Evolutionary conservation across 2,797 vertebrate genomes (phyloP).

Genomic region (Pangasius djambal): DNA sequence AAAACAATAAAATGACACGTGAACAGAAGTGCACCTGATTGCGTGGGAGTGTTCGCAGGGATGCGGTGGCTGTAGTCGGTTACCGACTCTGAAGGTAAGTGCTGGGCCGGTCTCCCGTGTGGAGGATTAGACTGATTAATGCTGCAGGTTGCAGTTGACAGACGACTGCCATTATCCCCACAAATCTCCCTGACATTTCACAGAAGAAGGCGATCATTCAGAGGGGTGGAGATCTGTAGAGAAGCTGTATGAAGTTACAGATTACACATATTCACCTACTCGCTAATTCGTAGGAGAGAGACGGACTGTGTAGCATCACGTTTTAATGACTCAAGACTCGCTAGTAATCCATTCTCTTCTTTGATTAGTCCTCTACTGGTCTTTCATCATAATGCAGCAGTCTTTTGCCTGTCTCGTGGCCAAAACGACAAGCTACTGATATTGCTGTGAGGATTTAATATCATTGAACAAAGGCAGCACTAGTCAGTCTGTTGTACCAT

Average conservation of each 20-base stretch:
- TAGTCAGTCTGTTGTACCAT: constrained; percentile 61
- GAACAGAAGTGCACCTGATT: constrained; percentile 23
- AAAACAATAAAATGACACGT: constrained; percentile 16
- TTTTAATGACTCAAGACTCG: constrained; percentile 58
- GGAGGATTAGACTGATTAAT: constrained; percentile 76
- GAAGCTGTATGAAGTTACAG: constrained; percentile 69
- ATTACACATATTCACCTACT: constrained; percentile 14
- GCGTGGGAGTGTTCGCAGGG: background rate
- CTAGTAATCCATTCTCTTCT: constrained; percentile 73
- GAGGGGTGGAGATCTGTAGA: constrained; percentile 71
- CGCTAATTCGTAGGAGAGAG: background rate
- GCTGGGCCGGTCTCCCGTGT: constrained; percentile 58
- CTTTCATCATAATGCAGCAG: constrained; percentile 43
- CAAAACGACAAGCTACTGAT: constrained; percentile 54
- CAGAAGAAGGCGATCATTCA: constrained; percentile 75
- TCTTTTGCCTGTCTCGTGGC: constrained; percentile 30
- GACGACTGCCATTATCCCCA: constrained; percentile 81
- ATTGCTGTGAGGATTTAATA: constrained; percentile 61
- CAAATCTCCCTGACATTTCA: constrained; percentile 75
- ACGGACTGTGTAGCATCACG: background rate
- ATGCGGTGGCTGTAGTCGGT: constrained; percentile 23
- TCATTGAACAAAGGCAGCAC: constrained; percentile 62
- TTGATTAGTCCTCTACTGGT: constrained; percentile 43
- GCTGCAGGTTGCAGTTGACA: constrained; percentile 76
- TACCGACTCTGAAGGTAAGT: constrained; percentile 51